Evolutionary conservation across 2,888 invertebrate species (phyloP).

Genomic region (Punctoribates punctum): DNA sequence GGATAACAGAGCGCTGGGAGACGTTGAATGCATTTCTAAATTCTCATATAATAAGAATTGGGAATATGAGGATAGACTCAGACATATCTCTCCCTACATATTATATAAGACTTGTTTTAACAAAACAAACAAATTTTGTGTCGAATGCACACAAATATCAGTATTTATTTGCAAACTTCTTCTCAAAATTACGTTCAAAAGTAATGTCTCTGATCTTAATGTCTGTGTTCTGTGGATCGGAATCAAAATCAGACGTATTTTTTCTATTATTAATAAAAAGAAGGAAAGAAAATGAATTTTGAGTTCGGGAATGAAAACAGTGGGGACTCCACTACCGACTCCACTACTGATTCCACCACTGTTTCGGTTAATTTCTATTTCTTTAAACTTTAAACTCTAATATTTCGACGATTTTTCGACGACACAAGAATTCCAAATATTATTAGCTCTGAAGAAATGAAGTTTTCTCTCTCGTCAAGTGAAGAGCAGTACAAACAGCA

Average conservation of each 20-base stretch:
- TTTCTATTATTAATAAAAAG: not conserved
- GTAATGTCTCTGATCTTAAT: not conserved
- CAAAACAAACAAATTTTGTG: slow-evolving; percentile 22
- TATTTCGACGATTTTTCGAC: not conserved
- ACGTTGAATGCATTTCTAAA: slow-evolving; percentile 21
- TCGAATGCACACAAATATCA: not conserved
- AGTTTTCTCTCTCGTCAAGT: slow-evolving; percentile 2
- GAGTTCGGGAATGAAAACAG: not conserved
- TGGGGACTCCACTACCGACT: not conserved
- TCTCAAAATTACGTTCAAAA: slow-evolving; percentile 2
- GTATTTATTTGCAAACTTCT: not conserved
- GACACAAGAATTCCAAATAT: not conserved
- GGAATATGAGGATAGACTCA: slow-evolving; percentile 8
- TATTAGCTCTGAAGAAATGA: slow-evolving; percentile 3
- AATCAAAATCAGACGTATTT: not conserved
- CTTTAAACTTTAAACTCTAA: slow-evolving; percentile 5
- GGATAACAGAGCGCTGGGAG: not conserved
- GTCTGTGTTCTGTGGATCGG: not conserved
- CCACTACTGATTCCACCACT: not conserved
- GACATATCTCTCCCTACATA: not conserved
- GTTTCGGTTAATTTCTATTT: slow-evolving; percentile 12
- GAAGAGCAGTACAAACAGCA: slow-evolving; percentile 20
- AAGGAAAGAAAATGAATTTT: not conserved
- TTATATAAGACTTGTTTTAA: slow-evolving; percentile 9
- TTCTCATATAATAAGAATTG: slow-evolving; percentile 30